phyloP scores from a whole-genome alignment of 2,797 vertebrate genomes.

The Xiphorhynchus erythropygius region DNA sequence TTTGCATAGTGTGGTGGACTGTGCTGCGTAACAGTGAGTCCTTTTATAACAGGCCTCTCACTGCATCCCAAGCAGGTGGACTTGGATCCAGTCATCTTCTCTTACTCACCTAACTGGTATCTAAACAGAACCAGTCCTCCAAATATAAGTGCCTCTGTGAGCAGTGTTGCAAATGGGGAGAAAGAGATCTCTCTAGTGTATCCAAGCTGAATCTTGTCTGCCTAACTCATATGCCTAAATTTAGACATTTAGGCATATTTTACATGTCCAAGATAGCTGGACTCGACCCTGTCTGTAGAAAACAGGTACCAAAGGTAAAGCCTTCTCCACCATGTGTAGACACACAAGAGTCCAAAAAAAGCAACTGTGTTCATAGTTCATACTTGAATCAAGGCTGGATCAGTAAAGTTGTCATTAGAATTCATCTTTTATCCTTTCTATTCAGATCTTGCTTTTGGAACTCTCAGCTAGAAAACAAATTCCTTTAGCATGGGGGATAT shows the following conservation, averaged over 20 bases:
- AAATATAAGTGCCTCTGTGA: neutral
- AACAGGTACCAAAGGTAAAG: neutral
- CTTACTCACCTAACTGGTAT: neutral
- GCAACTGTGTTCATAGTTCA: neutral
- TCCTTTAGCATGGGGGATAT: neutral
- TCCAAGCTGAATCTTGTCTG: neutral
- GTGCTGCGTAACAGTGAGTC: neutral
- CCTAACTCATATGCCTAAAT: neutral
- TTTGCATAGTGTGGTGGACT: neutral
- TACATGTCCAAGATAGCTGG: neutral
- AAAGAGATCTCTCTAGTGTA: neutral
- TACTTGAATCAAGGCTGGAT: neutral
- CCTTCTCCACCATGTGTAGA: neutral
- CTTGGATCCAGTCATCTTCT: neutral
- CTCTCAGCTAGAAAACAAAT: neutral
- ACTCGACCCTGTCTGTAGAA: neutral
- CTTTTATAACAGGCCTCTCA: neutral
- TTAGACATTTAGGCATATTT: neutral
- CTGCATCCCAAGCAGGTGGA: neutral
- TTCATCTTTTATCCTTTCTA: neutral
- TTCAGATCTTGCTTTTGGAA: neutral
- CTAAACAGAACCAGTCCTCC: neutral
- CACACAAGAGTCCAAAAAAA: neutral
- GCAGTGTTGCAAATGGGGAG: neutral
- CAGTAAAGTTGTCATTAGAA: neutral